Conservation (phyloP, 1,140 invertebrate genomes). For the Microplitis mediator region DNA sequence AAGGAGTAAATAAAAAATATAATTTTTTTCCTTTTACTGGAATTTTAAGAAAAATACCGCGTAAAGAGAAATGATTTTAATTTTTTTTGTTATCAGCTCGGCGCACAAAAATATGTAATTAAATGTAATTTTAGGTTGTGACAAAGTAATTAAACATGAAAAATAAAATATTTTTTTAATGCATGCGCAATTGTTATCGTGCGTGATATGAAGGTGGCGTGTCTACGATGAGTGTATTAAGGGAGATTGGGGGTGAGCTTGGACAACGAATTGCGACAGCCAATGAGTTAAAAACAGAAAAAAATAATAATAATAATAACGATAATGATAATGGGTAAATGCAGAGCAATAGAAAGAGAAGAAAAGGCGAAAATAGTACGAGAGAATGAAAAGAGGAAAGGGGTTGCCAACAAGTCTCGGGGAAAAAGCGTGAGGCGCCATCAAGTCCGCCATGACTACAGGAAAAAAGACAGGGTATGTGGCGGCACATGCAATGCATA, state of each 20-base stretch:
- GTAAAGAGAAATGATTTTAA: background rate
- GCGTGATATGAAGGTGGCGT: slow-evolving; percentile 11
- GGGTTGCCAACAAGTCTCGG: slow-evolving; percentile 41
- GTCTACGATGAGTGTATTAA: slow-evolving; percentile 11
- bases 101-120: background rate
- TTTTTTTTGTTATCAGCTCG: background rate
- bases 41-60: too few relatives aligned
- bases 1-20: too few relatives aligned
- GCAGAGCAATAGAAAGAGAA: background rate
- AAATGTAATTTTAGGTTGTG: background rate
- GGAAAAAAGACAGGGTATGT: slow-evolving; percentile 23
- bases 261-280: slow-evolving; percentile 2
- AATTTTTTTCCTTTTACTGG: too few relatives aligned
- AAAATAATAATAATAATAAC: background rate
- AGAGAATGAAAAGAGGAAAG: slow-evolving; percentile 19
- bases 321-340: background rate
- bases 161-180: background rate
- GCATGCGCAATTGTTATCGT: background rate
- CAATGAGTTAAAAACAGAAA: slow-evolving; percentile 6
- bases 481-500: slow-evolving; percentile 24
- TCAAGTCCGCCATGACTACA: slow-evolving; percentile 35
- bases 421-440: slow-evolving; percentile 45
- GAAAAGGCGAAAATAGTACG: slow-evolving; percentile 19
- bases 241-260: slow-evolving; percentile 4
- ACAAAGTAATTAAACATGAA: background rate